These are phyloP conservation scores for Agrochola circellaris DNA, from an alignment of 2,888 invertebrate genomes.

Conservation along the genomic window DNA sequence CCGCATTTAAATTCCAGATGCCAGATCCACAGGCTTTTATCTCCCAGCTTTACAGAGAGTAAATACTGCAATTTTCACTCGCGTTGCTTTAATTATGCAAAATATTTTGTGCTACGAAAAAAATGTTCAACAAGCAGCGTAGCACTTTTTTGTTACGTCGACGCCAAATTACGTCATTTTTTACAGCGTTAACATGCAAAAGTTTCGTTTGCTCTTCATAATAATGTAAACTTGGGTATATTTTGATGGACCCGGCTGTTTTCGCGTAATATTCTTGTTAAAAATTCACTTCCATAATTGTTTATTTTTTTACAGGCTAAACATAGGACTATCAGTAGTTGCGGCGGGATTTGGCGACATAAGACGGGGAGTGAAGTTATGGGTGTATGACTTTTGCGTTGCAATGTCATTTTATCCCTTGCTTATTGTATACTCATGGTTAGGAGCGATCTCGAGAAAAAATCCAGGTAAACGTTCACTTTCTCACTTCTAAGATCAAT, in stretches of 20 bases:
- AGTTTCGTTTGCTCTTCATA: constrained; percentile 51
- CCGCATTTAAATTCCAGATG: constrained; percentile 50
- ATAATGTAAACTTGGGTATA: constrained; percentile 51
- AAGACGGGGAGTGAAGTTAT: constrained; percentile 79
- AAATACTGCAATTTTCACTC: constrained; percentile 59
- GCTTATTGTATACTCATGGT: constrained; percentile 74
- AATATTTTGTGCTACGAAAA: constrained; percentile 43
- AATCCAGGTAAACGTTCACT: constrained; percentile 69
- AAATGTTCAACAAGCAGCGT: constrained; percentile 28
- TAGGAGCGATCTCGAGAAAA: constrained; percentile 72
- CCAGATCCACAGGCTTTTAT: constrained; percentile 37
- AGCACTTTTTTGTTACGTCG: constrained; percentile 44
- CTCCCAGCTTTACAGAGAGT: constrained; percentile 50
- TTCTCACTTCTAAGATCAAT: neutral
- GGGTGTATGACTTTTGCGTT: constrained; percentile 80
- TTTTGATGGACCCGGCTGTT: constrained; percentile 33
- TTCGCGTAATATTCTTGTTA: constrained; percentile 10
- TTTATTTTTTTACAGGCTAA: constrained; percentile 76
- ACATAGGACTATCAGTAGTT: constrained; percentile 80
- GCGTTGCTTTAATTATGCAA: constrained; percentile 54
- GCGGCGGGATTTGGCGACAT: constrained; percentile 84
- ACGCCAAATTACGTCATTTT: constrained; percentile 54
- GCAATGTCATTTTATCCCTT: constrained; percentile 81
- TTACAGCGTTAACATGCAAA: constrained; percentile 50
- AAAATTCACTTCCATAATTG: constrained; percentile 19